Evolutionary conservation across 2,888 invertebrate species (phyloP).

Genomic region (Zygogramma bicolorata): DNA sequence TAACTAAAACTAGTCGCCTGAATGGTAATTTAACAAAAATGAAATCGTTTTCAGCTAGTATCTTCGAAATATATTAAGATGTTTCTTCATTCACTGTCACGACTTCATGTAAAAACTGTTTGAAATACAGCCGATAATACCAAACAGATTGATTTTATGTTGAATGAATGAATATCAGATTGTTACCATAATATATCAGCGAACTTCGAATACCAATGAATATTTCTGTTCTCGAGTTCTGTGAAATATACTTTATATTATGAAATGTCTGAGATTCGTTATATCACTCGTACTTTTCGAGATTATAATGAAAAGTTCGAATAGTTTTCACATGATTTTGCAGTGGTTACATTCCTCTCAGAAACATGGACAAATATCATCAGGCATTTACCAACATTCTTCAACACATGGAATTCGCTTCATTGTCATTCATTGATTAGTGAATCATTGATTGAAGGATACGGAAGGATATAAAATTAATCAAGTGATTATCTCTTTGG

Average conservation of each 20-base stretch:
- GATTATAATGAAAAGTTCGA: not conserved
- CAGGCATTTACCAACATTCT: not conserved
- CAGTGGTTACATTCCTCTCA: not conserved
- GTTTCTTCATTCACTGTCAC: not conserved
- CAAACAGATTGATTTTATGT: not conserved
- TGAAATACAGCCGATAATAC: not conserved
- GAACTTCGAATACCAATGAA: too few relatives aligned
- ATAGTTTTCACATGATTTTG: not conserved
- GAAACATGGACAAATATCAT: not conserved
- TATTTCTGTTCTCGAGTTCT: too few relatives aligned
- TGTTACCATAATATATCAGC: not conserved
- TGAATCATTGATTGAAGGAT: not conserved
- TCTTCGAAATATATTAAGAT: not conserved
- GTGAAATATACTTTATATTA: not conserved
- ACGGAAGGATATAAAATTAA: not conserved
- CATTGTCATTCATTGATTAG: not conserved
- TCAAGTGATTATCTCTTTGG: conserved; percentile 10
- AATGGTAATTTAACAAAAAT: conserved; percentile 20
- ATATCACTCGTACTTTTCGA: not conserved
- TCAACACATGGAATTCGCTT: not conserved
- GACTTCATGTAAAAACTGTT: not conserved
- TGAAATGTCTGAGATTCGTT: not conserved
- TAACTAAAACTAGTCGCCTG: conserved; percentile 30
- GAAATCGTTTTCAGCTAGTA: conserved; percentile 31
- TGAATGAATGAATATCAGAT: not conserved